Base-by-base conservation (phyloP, 2,888 invertebrate species). In the Elegia similella region DNA sequence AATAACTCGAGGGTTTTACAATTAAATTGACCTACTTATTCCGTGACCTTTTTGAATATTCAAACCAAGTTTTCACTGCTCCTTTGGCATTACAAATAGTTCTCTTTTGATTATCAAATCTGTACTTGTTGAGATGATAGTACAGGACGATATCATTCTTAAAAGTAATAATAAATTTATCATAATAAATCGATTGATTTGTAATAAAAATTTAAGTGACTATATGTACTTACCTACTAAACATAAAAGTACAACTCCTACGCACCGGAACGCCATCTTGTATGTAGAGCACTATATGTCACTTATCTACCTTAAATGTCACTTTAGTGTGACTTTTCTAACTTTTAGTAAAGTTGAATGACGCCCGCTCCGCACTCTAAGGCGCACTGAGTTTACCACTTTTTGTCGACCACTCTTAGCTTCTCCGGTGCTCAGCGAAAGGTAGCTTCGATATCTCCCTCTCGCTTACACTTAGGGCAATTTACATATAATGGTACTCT, bases 401-500 rank as follows among this genome's bases (percentile, higher is more conserved):
- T 86, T 88, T 86, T 83, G 86, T 82, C 79, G 76, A 80, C 83
- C 78, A 78, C 82, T 84, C 86, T 87, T 85, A 87, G 81, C 80
- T 77, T 78, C 69, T 72, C 72, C 69, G 71, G 78, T 69, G 69
- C 76, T 75, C 68, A 82, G 89, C 84, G 89, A 90, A 89, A 90
- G 90, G 90, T 84, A 84, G 79, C 73, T 70, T 71, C 50, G 75
- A 68, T 66, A 75, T 66, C 63, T 58, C 73, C 63, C 57, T 84
- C 90, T 76, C 80, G 56, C 66, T 86, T 74, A 42, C 72, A 62
- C 80, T 60, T 43, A 54, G 42, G 16, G 48, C 50, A 57, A 60
- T 58, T 56, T 59, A 46, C 61, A 78, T 87, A 76, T 63, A 53
- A 53, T 65, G 62, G 60, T 73, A 77, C 74, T 74, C 58, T 59